Base-by-base conservation (phyloP, 1,140 invertebrate species). In the Hormaphis cornu region DNA sequence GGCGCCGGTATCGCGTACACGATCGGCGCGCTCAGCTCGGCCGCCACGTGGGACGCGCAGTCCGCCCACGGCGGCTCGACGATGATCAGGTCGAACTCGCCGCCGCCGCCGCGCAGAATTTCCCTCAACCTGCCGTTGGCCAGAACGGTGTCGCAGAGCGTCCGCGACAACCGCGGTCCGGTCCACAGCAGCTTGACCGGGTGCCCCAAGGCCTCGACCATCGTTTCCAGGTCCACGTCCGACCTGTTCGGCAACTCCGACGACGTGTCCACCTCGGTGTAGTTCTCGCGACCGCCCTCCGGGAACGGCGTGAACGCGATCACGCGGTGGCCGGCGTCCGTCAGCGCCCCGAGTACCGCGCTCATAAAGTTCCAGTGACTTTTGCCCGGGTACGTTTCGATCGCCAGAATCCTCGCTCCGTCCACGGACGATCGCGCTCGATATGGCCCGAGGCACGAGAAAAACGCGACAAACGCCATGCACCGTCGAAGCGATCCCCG, bases 351-450 rank as follows among this genome's bases (percentile, higher is more conserved):
- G 3, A 77, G 61, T 3, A 78, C 30, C 3, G 76, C 72, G 52
- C 75, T 72, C 46, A 77, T 77, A 14, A 78, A 71, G 30, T 73
- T 72, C 46, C 74, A 77, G 61, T 80, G 78, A 69, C 77, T 80
- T 72, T 72, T 75, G 2, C 69, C 73, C 2, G 70, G 61, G 20
- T 73, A 50, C 5, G 75, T 72, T 26, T 75, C 73, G 20, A 78
- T 50, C 9, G 69, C 74, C 18, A 78, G 59, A 58, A 78, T 76
- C 26, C 53, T 48, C 8, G 48, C 54, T 48, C 71, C 20, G 9
- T 72, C n/a, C 3, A 18, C 52, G 9, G 52, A 30, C n/a, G n/a
- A n/a, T n/a, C n/a, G n/a, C n/a, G n/a, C n/a, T n/a, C n/a, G n/a
- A n/a, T n/a, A n/a, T n/a, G n/a, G n/a, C n/a, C n/a, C n/a, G n/a